Evolutionary conservation across 2,113 vertebrate species (phyloP).

Genomic region (Leptobrachium leishanense): DNA sequence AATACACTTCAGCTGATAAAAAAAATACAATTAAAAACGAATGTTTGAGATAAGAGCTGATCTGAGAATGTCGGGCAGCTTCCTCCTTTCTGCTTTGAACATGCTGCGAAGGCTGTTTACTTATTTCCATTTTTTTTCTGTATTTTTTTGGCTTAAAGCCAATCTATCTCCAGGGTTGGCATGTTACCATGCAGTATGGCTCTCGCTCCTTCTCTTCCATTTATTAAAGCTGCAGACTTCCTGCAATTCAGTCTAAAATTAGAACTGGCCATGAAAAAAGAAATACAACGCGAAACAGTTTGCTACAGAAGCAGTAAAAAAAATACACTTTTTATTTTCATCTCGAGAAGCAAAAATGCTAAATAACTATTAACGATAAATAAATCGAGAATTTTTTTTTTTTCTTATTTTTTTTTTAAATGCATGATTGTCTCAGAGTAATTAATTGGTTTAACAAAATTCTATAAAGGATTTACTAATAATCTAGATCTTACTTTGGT

Average conservation of each 20-base stretch:
- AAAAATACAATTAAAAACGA: neutral
- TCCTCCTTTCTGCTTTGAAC: conserved; percentile 65
- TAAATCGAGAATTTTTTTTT: neutral
- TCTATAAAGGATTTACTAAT: no score
- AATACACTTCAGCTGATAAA: neutral
- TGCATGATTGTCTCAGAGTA: no score
- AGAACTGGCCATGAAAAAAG: conserved; percentile 75
- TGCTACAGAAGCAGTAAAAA: conserved; percentile 46
- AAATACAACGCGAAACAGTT: conserved; percentile 68
- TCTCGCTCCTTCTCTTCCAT: conserved; percentile 68
- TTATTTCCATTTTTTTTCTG: conserved; percentile 65
- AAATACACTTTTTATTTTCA: conserved; percentile 52
- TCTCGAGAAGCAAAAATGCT: neutral
- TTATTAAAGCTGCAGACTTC: conserved; percentile 81
- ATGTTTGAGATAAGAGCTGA: neutral
- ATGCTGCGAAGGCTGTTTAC: conserved; percentile 53
- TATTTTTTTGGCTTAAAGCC: conserved; percentile 75
- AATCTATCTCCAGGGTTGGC: conserved; percentile 65
- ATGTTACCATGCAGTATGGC: conserved; percentile 63
- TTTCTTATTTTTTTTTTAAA: no score
- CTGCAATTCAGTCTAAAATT: conserved; percentile 89
- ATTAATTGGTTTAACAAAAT: no score
- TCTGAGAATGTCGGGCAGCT: conserved; percentile 60
- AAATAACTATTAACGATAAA: conserved; percentile 4
- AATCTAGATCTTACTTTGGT: no score